Percentiles rank a stretch among this genome's conserved stretches.
Conservation (phyloP, 2,888 invertebrate species). For the Clanis bilineata region DNA sequence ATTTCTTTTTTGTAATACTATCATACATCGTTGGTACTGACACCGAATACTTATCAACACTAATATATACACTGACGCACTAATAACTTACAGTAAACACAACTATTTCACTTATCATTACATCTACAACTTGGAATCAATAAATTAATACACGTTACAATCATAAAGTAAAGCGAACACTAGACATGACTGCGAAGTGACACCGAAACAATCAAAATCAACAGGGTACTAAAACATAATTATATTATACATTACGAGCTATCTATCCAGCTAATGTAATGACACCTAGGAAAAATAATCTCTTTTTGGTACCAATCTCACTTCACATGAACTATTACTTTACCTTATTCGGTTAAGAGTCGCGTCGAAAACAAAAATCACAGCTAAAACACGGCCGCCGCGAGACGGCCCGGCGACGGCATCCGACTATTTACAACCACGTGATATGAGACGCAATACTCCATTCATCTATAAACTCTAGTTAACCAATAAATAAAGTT, state of each 20-base stretch:
- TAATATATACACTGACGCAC: slow-evolving; percentile 70
- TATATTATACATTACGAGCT: slow-evolving; percentile 34
- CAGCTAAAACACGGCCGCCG: slow-evolving; percentile 66
- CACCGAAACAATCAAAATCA: slow-evolving; percentile 62
- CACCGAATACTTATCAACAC: slow-evolving; percentile 68
- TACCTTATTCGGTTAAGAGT: slow-evolving; percentile 29
- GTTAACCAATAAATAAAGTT: slow-evolving; percentile 70
- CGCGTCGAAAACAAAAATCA: slow-evolving; percentile 70
- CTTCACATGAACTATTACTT: slow-evolving; percentile 62
- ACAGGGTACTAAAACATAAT: slow-evolving; percentile 54
- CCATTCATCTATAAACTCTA: slow-evolving; percentile 57
- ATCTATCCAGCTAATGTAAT: slow-evolving; percentile 59
- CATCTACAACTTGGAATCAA: slow-evolving; percentile 58
- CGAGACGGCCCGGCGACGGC: slow-evolving; percentile 43
- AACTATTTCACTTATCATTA: slow-evolving; percentile 64
- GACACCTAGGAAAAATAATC: slow-evolving; percentile 70
- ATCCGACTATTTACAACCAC: slow-evolving; percentile 70
- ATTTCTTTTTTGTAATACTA: slow-evolving; percentile 60
- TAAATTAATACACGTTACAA: slow-evolving; percentile 67
- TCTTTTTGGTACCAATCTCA: slow-evolving; percentile 81
- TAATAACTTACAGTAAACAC: slow-evolving; percentile 59
- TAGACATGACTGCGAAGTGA: slow-evolving; percentile 30
- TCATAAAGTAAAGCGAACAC: slow-evolving; percentile 43
- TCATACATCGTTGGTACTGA: slow-evolving; percentile 79
- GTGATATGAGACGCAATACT: slow-evolving; percentile 66